Evolutionary conservation across 2,797 vertebrate genomes (phyloP).

Genomic region (Hippopotamyrus pictus): DNA sequence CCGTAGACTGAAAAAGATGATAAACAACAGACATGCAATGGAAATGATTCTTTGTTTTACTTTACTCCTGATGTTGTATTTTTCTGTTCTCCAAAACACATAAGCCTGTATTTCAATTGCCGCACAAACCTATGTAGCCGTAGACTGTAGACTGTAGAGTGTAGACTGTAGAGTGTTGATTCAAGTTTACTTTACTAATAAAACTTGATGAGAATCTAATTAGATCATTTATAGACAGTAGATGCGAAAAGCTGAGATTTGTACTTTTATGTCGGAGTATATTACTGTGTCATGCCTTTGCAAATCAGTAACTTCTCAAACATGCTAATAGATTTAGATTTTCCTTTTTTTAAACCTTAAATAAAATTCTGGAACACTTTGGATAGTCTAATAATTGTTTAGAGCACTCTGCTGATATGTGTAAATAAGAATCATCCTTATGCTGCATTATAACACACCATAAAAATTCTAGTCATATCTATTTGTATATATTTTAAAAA

Average conservation of each 20-base stretch:
- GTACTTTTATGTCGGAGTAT: background rate
- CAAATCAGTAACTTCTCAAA: background rate
- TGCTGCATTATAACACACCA: background rate
- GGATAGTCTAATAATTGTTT: background rate
- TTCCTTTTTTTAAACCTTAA: background rate
- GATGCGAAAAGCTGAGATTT: background rate
- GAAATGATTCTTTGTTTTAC: background rate
- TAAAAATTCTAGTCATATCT: background rate
- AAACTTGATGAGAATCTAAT: background rate
- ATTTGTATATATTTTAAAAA: slow-evolving; percentile 35
- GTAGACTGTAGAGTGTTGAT: background rate
- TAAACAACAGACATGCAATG: background rate
- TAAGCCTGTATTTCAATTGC: background rate
- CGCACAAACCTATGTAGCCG: too few relatives aligned
- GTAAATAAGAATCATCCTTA: slow-evolving; percentile 1
- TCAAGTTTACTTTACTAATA: background rate
- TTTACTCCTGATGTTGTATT: background rate
- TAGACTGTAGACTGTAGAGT: background rate
- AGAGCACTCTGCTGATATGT: background rate
- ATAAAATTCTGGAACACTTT: background rate
- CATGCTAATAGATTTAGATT: background rate
- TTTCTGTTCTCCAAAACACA: background rate
- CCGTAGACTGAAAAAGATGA: background rate
- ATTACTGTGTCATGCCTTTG: background rate
- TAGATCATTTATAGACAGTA: background rate